phyloP scores from a whole-genome alignment of 92 coral and sea anemone species.

The Ricordea florida region DNA sequence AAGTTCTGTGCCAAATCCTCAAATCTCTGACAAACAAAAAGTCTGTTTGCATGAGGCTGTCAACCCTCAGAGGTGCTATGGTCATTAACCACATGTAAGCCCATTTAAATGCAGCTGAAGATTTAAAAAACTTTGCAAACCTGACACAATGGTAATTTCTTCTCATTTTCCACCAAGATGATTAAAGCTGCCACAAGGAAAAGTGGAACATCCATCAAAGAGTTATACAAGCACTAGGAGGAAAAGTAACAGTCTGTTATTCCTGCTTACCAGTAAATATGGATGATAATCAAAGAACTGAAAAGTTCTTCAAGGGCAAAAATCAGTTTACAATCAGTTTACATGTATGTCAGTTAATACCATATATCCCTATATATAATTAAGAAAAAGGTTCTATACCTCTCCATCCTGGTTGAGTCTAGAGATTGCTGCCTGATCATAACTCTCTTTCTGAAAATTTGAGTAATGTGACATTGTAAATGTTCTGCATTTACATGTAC shows the following conservation, averaged over 20 bases:
- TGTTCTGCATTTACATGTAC: too few species aligned
- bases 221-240: background rate
- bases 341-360: too few species aligned
- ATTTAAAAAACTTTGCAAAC: background rate
- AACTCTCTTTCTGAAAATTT: too few species aligned
- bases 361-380: background rate
- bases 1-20: too few species aligned
- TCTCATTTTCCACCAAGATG: conserved; percentile 58
- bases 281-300: background rate
- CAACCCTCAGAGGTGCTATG: background rate
- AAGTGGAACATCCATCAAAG: conserved; percentile 39
- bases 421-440: background rate
- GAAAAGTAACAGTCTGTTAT: background rate
- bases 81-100: background rate
- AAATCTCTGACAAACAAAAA: too few species aligned
- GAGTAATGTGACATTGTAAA: too few species aligned
- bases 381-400: background rate
- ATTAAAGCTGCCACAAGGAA: conserved; percentile 43
- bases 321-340: too few species aligned
- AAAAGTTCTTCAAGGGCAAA: too few species aligned
- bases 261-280: background rate
- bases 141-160: conserved; percentile 18
- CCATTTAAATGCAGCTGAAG: background rate
- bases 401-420: conserved; percentile 27
- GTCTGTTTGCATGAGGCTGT: too few species aligned